Base-by-base conservation (phyloP, 2,888 invertebrate genomes). In the Diarsia rubi region DNA sequence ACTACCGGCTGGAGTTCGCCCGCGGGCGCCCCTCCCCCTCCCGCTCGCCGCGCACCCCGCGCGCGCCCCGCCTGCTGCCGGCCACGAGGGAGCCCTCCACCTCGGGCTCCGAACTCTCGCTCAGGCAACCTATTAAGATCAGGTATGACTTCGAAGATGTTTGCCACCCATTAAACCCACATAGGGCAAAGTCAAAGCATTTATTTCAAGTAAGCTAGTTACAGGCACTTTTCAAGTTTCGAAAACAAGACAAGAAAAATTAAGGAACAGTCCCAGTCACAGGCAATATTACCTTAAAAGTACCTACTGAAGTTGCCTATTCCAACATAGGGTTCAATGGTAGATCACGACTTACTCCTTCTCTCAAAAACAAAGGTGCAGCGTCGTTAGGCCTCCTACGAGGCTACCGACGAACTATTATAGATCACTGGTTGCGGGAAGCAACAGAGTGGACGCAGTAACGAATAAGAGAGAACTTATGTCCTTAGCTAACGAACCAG, bases 1-100 rank as follows among this genome's bases (percentile, higher is more conserved):
- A 98, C 96, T 98, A 98, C 94, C 96, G 98, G 88, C 97, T 97
- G 92, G 97, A 98, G 95, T 98, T 98, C 96, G 98, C 98, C 45
- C 97, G 98, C 86, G 98, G 98, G 0, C 96, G 97, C 86, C 97
- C 97, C 31, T 92, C 97, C 16, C 95, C 95, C 1, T 24, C 97
- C 16, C 95, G 95, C 0, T 59, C 77, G 0, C 77, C 76, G 16
- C 95, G 95, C 0, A 31, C 78, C 4, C 96, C 96, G 79, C 94
- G 95, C 78, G 87, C 95, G 3, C 95, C 95, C 66, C 95, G 96
- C 76, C 91, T 95, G 54, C 91, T 95, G 27, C 31, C 93, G 81
- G 92, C 94, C 72, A 80, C 95, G 6, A 90, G 93, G 57, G 91
- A 93, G 14, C 94, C 95, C 45, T 94, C 94, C 87, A 92, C 93